These are phyloP conservation scores for Eueides isabella DNA, from an alignment of 1,140 invertebrate species.

Conservation along the genomic window DNA sequence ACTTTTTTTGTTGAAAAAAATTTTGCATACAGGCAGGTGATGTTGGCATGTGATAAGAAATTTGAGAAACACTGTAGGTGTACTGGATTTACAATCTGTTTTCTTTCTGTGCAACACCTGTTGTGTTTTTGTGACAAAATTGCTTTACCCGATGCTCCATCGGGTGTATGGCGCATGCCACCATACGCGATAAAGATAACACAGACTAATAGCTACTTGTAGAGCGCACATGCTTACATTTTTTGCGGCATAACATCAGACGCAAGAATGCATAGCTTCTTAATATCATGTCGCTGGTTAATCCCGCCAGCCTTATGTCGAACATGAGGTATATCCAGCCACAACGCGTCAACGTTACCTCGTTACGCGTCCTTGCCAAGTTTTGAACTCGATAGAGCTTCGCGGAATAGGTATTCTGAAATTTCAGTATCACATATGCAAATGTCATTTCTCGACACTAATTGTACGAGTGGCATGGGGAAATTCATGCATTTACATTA, in stretches of 20 bases:
- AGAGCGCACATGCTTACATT: conserved; percentile 17
- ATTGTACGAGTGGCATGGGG: conserved; percentile 78
- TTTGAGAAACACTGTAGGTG: conserved; percentile 24
- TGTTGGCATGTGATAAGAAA: conserved; percentile 64
- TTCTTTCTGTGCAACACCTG: conserved; percentile 54
- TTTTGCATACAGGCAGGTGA: conserved; percentile 38
- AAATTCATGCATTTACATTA: conserved; percentile 81
- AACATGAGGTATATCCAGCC: conserved; percentile 55
- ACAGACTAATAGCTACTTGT: conserved; percentile 52
- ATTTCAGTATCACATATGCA: conserved; percentile 78
- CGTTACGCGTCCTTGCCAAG: conserved; percentile 59
- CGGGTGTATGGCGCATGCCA: conserved; percentile 54
- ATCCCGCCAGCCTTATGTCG: conserved; percentile 56
- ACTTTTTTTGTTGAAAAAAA: background rate
- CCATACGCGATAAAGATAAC: conserved; percentile 61
- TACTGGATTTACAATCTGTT: conserved; percentile 45
- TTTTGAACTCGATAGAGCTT: conserved; percentile 75
- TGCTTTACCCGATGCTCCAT: conserved; percentile 53
- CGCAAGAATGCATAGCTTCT: conserved; percentile 34
- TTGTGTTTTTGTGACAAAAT: conserved; percentile 59
- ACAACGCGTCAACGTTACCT: conserved; percentile 60
- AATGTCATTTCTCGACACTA: conserved; percentile 80
- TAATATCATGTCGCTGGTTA: conserved; percentile 50
- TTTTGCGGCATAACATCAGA: conserved; percentile 32
- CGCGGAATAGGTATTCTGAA: conserved; percentile 73